Conservation (phyloP, 2,113 vertebrate genomes). For the Corydoras maculifer region DNA sequence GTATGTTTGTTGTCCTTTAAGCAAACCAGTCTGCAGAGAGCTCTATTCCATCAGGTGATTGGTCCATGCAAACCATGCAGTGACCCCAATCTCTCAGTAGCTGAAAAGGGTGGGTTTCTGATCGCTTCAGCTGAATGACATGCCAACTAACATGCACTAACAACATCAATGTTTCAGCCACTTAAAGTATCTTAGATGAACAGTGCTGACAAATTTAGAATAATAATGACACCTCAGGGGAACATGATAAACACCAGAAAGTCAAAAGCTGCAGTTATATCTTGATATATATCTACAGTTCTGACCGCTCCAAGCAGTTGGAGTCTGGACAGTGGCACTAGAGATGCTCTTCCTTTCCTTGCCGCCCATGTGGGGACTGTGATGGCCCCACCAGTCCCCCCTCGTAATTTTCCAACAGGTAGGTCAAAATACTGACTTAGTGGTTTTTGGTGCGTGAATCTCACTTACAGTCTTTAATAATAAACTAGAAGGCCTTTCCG, state of each 20-base stretch:
- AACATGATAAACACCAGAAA: too few species aligned
- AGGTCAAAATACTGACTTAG: constrained; percentile 30
- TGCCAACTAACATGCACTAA: too few species aligned
- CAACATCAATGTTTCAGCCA: too few species aligned
- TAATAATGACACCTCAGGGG: too few species aligned
- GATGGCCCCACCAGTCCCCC: constrained; percentile 83
- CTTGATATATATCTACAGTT: constrained; percentile 49
- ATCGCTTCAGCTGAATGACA: too few species aligned
- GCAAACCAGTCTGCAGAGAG: constrained; percentile 85
- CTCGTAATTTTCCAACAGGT: constrained; percentile 83
- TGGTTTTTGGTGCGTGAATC: too few species aligned
- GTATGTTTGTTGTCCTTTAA: constrained; percentile 41
- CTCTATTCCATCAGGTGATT: constrained; percentile 90
- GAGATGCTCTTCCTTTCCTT: constrained; percentile 83
- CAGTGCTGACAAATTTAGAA: too few species aligned
- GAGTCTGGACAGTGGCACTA: constrained; percentile 93
- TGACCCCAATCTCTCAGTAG: constrained; percentile 94
- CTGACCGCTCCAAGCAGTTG: constrained; percentile 89
- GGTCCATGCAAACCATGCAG: constrained; percentile 96
- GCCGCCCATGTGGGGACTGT: constrained; percentile 76
- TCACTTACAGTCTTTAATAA: too few species aligned
- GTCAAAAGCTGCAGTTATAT: too few species aligned
- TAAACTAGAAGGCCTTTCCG: too few species aligned
- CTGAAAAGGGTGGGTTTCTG: constrained; percentile 81
- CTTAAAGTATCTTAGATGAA: too few species aligned